Evolutionary conservation across 2,113 vertebrate species (phyloP).

Genomic region (Ascaphus truei): DNA sequence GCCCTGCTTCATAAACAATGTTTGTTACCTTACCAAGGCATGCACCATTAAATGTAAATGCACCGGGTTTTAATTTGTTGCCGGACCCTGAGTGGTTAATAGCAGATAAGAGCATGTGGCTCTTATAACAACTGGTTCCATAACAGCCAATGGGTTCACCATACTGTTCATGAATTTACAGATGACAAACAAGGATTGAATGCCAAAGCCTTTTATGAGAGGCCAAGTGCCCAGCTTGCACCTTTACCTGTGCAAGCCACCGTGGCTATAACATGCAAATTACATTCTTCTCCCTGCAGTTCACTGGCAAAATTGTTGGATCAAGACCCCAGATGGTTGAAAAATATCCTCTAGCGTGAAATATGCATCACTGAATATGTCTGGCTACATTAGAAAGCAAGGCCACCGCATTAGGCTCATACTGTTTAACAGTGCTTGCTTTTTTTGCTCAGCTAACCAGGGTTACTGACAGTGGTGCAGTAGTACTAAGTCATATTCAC

Average conservation of each 20-base stretch:
- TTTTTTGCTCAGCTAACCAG: no score
- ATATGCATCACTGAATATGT: conserved; percentile 49
- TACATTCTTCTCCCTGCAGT: neutral
- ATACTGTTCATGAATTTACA: neutral
- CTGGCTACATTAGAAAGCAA: conserved; percentile 51
- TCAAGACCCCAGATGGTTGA: no score
- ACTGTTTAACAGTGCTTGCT: no score
- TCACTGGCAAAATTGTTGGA: conserved; percentile 29
- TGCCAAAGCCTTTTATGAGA: neutral
- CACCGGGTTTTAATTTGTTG: no score
- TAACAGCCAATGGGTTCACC: neutral
- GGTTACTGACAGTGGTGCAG: no score
- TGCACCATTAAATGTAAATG: no score
- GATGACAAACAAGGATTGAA: neutral
- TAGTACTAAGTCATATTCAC: no score
- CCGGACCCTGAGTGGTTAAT: no score
- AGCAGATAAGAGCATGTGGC: neutral
- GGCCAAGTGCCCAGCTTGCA: accelerated
- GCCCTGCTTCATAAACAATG: no score
- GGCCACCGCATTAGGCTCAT: conserved; percentile 47
- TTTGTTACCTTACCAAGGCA: no score
- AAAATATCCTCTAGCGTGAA: conserved; percentile 30
- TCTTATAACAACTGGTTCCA: neutral
- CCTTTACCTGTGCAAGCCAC: neutral
- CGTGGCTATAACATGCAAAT: accelerated